phyloP scores from a whole-genome alignment of 2,113 vertebrate species.

The Cryptotis parvus region DNA sequence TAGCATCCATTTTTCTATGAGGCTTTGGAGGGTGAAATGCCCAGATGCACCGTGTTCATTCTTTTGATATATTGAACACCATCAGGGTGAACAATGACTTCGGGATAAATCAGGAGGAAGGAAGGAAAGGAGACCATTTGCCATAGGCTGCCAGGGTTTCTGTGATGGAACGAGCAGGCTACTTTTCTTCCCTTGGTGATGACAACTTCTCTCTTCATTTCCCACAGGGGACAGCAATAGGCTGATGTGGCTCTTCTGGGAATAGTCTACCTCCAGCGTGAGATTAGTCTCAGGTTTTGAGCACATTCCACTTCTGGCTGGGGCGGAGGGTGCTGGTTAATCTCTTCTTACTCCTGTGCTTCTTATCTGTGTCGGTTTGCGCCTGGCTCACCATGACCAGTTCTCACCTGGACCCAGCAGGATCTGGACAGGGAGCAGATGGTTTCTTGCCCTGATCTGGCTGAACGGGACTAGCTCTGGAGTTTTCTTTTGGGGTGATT shows the following conservation, averaged over 20 bases:
- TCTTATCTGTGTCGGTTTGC: neutral
- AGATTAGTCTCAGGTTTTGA: neutral
- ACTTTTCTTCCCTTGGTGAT: slow-evolving; percentile 53
- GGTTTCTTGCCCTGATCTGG: neutral
- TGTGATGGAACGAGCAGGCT: slow-evolving; percentile 63
- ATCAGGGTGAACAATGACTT: slow-evolving; percentile 86
- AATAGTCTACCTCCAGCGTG: neutral
- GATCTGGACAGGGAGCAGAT: too few species aligned
- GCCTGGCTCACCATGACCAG: neutral
- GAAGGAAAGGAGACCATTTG: slow-evolving; percentile 79
- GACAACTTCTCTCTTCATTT: slow-evolving; percentile 70
- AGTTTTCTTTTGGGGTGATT: neutral
- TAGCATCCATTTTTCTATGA: slow-evolving; percentile 85
- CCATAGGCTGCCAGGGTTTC: slow-evolving; percentile 73
- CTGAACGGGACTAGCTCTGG: neutral
- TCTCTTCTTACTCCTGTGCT: neutral
- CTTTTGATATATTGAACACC: slow-evolving; percentile 80
- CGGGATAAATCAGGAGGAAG: slow-evolving; percentile 85
- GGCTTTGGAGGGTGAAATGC: slow-evolving; percentile 82
- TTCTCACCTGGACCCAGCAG: neutral
- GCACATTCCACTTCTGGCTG: neutral
- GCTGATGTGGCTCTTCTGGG: slow-evolving; percentile 2
- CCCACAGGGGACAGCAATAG: neutral
- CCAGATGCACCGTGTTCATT: slow-evolving; percentile 71
- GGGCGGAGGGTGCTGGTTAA: neutral